Conservation (phyloP, 2,113 vertebrate species). For the Pangasianodon hypophthalmus region DNA sequence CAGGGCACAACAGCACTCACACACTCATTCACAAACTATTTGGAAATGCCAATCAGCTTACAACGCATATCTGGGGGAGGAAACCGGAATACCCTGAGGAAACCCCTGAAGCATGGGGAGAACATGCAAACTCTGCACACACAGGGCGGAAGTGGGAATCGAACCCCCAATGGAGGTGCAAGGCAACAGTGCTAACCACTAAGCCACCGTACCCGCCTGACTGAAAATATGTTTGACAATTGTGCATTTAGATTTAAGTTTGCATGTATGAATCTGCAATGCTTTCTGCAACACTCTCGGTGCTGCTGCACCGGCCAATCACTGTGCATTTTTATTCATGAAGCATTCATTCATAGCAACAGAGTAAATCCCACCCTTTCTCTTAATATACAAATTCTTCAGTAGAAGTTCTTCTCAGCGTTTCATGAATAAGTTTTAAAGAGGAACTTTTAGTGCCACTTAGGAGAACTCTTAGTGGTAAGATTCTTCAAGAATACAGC, state of each 20-base stretch:
- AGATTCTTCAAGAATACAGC: neutral
- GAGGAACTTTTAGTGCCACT: neutral
- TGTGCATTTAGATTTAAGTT: neutral
- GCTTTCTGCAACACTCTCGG: neutral
- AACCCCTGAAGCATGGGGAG: too few species aligned
- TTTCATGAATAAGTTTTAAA: neutral
- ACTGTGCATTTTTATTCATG: neutral
- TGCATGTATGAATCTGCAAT: neutral
- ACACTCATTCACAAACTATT: too few species aligned
- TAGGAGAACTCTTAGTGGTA: neutral
- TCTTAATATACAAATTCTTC: neutral
- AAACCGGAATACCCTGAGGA: too few species aligned
- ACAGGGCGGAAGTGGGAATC: too few species aligned
- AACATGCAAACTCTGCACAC: too few species aligned
- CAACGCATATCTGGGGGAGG: too few species aligned
- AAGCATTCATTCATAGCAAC: neutral
- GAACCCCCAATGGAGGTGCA: too few species aligned
- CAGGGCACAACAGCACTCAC: too few species aligned
- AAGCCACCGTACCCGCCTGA: neutral
- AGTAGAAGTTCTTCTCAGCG: neutral
- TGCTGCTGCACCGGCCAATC: neutral
- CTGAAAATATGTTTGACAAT: neutral
- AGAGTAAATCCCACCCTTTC: neutral
- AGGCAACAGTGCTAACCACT: too few species aligned
- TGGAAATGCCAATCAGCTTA: too few species aligned